Conservation (phyloP, 2,888 invertebrate species). For the Hirtodrosophila trivittata region DNA sequence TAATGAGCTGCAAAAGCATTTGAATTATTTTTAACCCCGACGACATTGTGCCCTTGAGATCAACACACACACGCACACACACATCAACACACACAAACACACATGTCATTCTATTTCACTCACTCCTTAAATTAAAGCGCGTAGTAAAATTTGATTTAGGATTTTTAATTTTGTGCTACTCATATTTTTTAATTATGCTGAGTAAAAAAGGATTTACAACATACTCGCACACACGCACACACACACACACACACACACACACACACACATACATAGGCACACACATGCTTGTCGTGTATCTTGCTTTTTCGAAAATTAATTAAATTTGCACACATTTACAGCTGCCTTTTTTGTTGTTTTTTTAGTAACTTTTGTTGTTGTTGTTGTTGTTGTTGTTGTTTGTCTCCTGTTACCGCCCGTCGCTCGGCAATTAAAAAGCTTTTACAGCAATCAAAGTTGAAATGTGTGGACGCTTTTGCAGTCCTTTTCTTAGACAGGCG, state of each 20-base stretch:
- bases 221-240: constrained; percentile 29
- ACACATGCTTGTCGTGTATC: constrained; percentile 46
- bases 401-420: constrained; percentile 21
- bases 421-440: constrained; percentile 74
- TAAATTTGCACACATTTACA: constrained; percentile 78
- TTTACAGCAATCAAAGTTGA: constrained; percentile 75
- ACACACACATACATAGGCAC: constrained; percentile 9
- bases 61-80: constrained; percentile 42
- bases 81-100: constrained; percentile 21
- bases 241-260: constrained; percentile 34
- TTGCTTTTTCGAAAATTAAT: constrained; percentile 74
- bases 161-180: constrained; percentile 79
- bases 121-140: constrained; percentile 36
- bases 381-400: constrained; percentile 15
- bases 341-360: constrained; percentile 49
- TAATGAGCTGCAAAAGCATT: constrained; percentile 80
- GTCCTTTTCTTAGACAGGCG: not conserved
- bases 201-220: constrained; percentile 71
- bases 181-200: constrained; percentile 79
- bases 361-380: constrained; percentile 6
- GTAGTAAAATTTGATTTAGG: constrained; percentile 76
- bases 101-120: constrained; percentile 24
- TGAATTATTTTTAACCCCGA: constrained; percentile 81
- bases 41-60: constrained; percentile 81
- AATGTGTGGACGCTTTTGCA: constrained; percentile 49